These are phyloP conservation scores for Apotomis capreana DNA, from an alignment of 2,888 invertebrate species.

Conservation along the genomic window DNA sequence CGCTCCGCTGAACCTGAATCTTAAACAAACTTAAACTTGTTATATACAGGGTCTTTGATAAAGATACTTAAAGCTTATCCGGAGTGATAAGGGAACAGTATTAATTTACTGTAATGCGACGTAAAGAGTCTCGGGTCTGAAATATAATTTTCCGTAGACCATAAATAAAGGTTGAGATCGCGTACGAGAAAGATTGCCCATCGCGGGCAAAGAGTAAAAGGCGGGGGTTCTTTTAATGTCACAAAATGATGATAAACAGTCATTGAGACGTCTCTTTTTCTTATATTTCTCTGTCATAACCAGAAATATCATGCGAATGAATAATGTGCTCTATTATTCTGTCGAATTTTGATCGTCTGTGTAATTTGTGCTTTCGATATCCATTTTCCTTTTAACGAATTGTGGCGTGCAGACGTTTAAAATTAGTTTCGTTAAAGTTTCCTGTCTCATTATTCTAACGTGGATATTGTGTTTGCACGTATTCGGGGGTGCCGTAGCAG, in stretches of 20 bases:
- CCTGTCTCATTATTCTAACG: too few relatives aligned
- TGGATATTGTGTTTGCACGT: too few relatives aligned
- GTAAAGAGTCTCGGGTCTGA: conserved; percentile 44
- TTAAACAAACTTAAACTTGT: conserved; percentile 40
- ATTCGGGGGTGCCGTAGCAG: too few relatives aligned
- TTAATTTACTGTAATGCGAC: conserved; percentile 46
- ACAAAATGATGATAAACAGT: not conserved
- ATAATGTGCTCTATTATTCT: too few relatives aligned
- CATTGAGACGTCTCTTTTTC: not conserved
- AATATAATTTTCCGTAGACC: conserved; percentile 52
- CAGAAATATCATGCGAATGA: too few relatives aligned
- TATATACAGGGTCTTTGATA: conserved; percentile 28
- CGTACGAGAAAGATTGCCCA: conserved; percentile 54
- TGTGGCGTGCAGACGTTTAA: too few relatives aligned
- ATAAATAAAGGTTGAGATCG: conserved; percentile 59
- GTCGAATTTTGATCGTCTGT: too few relatives aligned
- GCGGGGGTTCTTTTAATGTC: conserved; percentile 1
- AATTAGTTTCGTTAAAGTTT: too few relatives aligned
- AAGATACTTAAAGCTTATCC: conserved; percentile 24
- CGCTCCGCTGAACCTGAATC: conserved; percentile 54
- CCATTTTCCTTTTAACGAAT: too few relatives aligned
- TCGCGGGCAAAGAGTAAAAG: conserved; percentile 34
- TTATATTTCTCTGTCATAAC: too few relatives aligned
- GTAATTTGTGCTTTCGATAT: too few relatives aligned
- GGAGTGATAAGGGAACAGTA: conserved; percentile 17